Percentiles rank a stretch among this genome's conserved stretches.
Evolutionary conservation across 2,888 invertebrate species (phyloP).

Genomic region (Nomada ferruginata): DNA sequence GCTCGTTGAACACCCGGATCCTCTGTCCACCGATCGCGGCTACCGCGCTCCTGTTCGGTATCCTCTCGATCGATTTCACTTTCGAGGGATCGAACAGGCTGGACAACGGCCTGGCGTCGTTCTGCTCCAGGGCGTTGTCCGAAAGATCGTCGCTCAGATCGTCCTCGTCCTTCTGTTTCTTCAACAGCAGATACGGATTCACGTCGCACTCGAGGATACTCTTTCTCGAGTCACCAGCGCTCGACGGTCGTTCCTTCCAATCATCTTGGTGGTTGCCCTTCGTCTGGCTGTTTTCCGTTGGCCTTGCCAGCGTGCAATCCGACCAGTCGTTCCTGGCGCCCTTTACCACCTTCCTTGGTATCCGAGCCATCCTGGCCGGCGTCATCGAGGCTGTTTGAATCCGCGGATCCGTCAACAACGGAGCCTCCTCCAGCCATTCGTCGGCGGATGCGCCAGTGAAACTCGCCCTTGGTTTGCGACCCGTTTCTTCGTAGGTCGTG

Average conservation of each 20-base stretch:
- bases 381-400: constrained; percentile 29
- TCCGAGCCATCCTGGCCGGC: constrained; percentile 38
- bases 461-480: constrained; percentile 62
- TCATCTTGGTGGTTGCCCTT: constrained; percentile 46
- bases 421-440: constrained; percentile 59
- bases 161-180: constrained; percentile 84
- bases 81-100: constrained; percentile 81
- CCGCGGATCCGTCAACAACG: constrained; percentile 29
- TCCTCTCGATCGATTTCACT: constrained; percentile 82
- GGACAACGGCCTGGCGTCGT: constrained; percentile 65
- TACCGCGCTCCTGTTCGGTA: constrained; percentile 78
- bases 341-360: constrained; percentile 39
- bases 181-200: constrained; percentile 93
- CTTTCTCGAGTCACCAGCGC: constrained; percentile 80
- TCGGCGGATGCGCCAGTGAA: constrained; percentile 58
- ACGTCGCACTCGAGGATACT: constrained; percentile 94
- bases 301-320: constrained; percentile 20
- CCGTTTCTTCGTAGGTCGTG: constrained; percentile 62
- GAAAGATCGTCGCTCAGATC: constrained; percentile 83
- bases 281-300: constrained; percentile 21
- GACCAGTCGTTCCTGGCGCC: constrained; percentile 57
- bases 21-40: constrained; percentile 89
- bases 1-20: constrained; percentile 87
- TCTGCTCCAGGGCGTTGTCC: constrained; percentile 80
- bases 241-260: constrained; percentile 49